phyloP scores from a whole-genome alignment of 2,888 invertebrate genomes.

The Caenorhabditis sp. region DNA sequence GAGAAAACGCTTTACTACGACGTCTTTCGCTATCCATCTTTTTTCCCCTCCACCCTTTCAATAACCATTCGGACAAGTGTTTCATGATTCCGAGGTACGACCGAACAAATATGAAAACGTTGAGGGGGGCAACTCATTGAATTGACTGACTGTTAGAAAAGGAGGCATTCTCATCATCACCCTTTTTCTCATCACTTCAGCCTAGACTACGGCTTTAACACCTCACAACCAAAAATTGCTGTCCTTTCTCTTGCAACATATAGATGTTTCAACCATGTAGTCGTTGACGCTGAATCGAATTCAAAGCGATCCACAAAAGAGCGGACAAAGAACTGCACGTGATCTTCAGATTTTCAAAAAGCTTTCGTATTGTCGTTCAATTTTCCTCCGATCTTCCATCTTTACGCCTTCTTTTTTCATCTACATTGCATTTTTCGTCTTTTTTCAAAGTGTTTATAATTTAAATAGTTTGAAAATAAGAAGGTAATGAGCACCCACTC shows the following conservation, averaged over 20 bases:
- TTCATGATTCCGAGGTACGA: slow-evolving; percentile 61
- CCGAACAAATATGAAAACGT: slow-evolving; percentile 48
- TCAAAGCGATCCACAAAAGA: slow-evolving; percentile 43
- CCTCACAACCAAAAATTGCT: slow-evolving; percentile 29
- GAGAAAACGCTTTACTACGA: slow-evolving; percentile 40
- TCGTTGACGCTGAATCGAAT: not conserved
- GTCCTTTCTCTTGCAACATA: slow-evolving; percentile 26
- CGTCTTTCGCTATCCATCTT: slow-evolving; percentile 7
- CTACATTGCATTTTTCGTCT: not conserved
- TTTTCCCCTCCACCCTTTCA: slow-evolving; percentile 31
- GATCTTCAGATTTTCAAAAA: slow-evolving; percentile 47
- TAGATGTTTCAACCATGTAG: too few species aligned
- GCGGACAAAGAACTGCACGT: slow-evolving; percentile 48
- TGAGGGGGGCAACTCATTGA: slow-evolving; percentile 37
- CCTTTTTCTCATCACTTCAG: slow-evolving; percentile 4
- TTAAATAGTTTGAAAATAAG: not conserved
- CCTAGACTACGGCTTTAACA: slow-evolving; percentile 43
- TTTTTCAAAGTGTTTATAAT: too few species aligned
- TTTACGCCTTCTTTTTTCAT: slow-evolving; percentile 15
- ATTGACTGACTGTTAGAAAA: slow-evolving; percentile 24
- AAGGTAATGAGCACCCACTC: too few species aligned
- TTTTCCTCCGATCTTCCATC: slow-evolving; percentile 18
- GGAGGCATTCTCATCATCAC: slow-evolving; percentile 28
- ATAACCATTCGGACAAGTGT: slow-evolving; percentile 60
- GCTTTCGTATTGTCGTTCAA: slow-evolving; percentile 1